Conservation (phyloP, 1,140 invertebrate species). For the Ooceraea biroi region DNA sequence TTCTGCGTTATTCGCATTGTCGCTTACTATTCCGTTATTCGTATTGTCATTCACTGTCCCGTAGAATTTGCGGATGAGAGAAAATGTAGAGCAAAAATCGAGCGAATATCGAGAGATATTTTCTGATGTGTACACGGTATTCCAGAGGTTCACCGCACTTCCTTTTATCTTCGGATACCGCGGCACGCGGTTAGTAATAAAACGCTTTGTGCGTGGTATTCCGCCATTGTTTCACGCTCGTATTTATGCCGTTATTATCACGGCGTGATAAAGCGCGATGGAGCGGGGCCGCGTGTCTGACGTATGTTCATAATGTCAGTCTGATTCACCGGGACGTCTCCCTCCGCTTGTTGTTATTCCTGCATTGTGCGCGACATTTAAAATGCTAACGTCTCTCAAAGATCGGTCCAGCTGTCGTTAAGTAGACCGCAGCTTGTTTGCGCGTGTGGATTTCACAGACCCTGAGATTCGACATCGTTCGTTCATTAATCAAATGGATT, state of each 20-base stretch:
- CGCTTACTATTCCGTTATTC: no score
- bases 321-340: slow-evolving; percentile 6
- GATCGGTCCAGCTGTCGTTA: neutral
- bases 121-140: neutral
- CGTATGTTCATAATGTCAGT: slow-evolving; percentile 53
- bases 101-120: slow-evolving; percentile 44
- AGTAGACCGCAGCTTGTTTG: slow-evolving; percentile 23
- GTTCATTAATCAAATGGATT: no score
- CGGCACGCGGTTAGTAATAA: slow-evolving; percentile 29
- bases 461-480: neutral
- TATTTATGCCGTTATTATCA: slow-evolving; percentile 58
- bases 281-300: slow-evolving; percentile 36
- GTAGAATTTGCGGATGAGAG: neutral
- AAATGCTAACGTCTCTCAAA: slow-evolving; percentile 26
- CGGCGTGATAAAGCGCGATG: slow-evolving; percentile 47
- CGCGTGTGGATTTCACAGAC: neutral
- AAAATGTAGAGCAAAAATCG: neutral
- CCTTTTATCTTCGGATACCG: slow-evolving; percentile 40
- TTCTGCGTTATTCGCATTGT: no score
- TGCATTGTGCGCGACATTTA: neutral
- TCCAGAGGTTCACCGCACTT: slow-evolving; percentile 54
- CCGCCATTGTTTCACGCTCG: slow-evolving; percentile 27
- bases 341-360: slow-evolving; percentile 10
- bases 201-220: slow-evolving; percentile 39
- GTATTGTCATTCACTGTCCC: neutral